Evolutionary conservation across 1,140 invertebrate genomes (phyloP).

Genomic region (Penaeus chinensis): DNA sequence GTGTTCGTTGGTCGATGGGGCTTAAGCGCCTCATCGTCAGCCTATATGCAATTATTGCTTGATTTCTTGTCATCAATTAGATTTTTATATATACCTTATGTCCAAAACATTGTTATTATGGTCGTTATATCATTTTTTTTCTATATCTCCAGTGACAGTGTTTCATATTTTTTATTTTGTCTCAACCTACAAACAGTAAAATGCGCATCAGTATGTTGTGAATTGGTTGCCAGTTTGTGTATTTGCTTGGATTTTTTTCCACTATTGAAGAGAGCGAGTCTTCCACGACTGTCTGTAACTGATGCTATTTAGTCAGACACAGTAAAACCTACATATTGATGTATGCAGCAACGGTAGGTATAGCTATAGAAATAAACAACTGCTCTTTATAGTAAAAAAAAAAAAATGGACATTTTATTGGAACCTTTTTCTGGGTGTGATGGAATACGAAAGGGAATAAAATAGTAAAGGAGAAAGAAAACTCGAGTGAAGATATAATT

Average conservation of each 20-base stretch:
- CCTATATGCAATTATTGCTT: too few relatives aligned
- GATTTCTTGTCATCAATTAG: too few relatives aligned
- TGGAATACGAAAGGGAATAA: too few relatives aligned
- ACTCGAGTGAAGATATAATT: too few relatives aligned
- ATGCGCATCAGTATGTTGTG: conserved; percentile 31
- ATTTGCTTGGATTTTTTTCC: conserved; percentile 28
- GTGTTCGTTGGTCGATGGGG: too few relatives aligned
- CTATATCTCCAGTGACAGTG: neutral
- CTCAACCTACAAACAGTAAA: conserved; percentile 10
- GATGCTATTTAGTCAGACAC: conserved; percentile 53
- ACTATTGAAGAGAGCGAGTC: conserved; percentile 39
- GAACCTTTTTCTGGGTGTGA: neutral
- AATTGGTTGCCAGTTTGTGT: conserved; percentile 33
- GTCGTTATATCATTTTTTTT: conserved; percentile 6
- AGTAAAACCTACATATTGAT: conserved; percentile 53
- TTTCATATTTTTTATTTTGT: conserved; percentile 6
- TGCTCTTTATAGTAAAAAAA: conserved; percentile 47
- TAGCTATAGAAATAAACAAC: conserved; percentile 56
- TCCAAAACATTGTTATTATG: conserved; percentile 22
- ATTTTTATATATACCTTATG: neutral
- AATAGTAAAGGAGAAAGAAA: too few relatives aligned
- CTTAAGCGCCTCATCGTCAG: too few relatives aligned
- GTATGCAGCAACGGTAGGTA: conserved; percentile 44
- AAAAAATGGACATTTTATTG: neutral
- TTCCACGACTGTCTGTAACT: conserved; percentile 45